Base-by-base conservation (phyloP, 2,797 vertebrate species). In the Euphonia xanthogaster region DNA sequence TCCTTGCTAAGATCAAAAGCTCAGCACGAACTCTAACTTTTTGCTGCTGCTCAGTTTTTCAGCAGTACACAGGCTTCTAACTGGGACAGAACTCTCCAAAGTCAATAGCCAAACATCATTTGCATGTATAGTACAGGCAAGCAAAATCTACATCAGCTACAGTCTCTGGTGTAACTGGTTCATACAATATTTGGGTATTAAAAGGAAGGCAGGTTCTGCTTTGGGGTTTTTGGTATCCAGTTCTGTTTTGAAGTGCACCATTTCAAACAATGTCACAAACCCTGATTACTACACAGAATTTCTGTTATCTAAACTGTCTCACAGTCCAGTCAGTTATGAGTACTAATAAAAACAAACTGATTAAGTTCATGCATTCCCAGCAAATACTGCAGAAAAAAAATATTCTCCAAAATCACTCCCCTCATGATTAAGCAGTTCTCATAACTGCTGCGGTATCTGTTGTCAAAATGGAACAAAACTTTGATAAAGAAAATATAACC, bases 361-460 rank as follows among this genome's bases (percentile, higher is more conserved):
- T 79, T 22, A 57, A 68, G 5, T 33, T 61, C 3, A 33, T 21
- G 17, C 8, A 48, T 45, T 53, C 33, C 27, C 9, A 15, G 51
- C 31, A 61, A 85, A 55, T 70, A n/a, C 45, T 27, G 30, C 10
- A 37, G 25, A 70, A 7, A 73, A 68, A 87, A 71, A 71, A 22
- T 23, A 40, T 6, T 9, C 16, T 22, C 51, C 31, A 21, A 81
- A 78, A 48, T 22, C 15, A 58, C 9, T 35, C 21, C 22, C 8
- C 20, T 39, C 24, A 8, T 4, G 6, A 54, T 39, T 31, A 50
- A 47, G n/a, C 10, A 40, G 25, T 40, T 90, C 44, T 60, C 23
- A 1, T 33, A 67, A 79, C 33, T 55, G 13, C 21, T 79, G 25
- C 8, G 8, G 3, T 37, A 51, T 3, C 10, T 1, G 0, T 10